Evolutionary conservation across 2,797 vertebrate species (phyloP).

Genomic region (Schizothorax lantsangensis): DNA sequence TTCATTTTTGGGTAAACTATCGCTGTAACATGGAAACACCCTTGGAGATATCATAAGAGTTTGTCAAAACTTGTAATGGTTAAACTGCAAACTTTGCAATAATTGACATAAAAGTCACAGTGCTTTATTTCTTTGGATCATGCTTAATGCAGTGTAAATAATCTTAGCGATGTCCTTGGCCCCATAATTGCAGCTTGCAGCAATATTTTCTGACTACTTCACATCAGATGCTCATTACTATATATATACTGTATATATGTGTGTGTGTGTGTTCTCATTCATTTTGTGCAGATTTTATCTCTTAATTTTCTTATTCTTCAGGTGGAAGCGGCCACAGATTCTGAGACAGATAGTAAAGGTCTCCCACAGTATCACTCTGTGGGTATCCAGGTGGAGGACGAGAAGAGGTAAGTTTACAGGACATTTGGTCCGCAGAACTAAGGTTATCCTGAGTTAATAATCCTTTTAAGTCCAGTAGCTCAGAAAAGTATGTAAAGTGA

Average conservation of each 20-base stretch:
- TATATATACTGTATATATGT: not conserved
- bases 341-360: constrained; percentile 91
- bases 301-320: constrained; percentile 75
- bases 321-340: constrained; percentile 96
- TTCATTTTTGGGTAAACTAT: not conserved
- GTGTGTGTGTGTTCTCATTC: not conserved
- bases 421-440: not conserved
- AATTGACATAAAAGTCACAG: not conserved
- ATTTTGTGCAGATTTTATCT: not conserved
- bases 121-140: not conserved
- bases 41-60: not conserved
- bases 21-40: not conserved
- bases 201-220: not conserved
- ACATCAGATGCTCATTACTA: not conserved
- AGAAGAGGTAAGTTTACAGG: constrained; percentile 83
- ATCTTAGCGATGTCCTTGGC: not conserved
- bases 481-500: not conserved
- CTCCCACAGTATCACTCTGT: constrained; percentile 96
- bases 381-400: constrained; percentile 95
- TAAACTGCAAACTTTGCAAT: not conserved
- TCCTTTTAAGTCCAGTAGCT: not conserved
- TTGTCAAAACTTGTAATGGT: not conserved
- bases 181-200: not conserved
- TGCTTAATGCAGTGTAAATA: not conserved
- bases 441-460: not conserved